Percentiles rank a stretch among this genome's conserved stretches.
phyloP scores from a whole-genome alignment of 2,113 vertebrate genomes.

The Centropristis striata region DNA sequence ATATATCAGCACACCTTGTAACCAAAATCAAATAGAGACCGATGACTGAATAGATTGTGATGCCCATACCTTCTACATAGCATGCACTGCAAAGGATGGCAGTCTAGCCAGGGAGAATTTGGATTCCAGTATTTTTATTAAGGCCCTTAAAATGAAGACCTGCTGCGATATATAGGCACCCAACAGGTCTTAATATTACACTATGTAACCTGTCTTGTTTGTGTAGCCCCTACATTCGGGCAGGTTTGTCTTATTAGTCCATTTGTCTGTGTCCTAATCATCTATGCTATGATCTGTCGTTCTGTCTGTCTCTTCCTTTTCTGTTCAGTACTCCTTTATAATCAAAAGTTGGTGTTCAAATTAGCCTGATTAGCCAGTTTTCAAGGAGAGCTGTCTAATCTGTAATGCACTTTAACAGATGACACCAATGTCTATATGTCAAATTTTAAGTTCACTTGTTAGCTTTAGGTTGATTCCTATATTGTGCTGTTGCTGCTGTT shows the following conservation, averaged over 20 bases:
- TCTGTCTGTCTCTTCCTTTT: constrained; percentile 41
- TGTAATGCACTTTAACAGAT: constrained; percentile 62
- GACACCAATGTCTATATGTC: constrained; percentile 15
- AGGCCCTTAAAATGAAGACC: constrained; percentile 13
- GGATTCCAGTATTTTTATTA: constrained; percentile 4
- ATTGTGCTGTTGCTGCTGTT: neutral
- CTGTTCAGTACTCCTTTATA: neutral
- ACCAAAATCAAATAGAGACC: constrained; percentile 33
- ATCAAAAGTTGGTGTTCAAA: constrained; percentile 23
- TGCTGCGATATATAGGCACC: constrained; percentile 1
- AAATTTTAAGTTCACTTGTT: neutral
- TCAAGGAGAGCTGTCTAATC: constrained; percentile 19
- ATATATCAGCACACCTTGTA: constrained; percentile 26
- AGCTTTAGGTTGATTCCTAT: neutral
- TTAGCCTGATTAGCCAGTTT: constrained; percentile 14
- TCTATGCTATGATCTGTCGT: constrained; percentile 44
- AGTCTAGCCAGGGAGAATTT: constrained; percentile 5
- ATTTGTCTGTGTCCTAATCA: constrained; percentile 45
- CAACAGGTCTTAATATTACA: constrained; percentile 17
- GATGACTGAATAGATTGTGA: constrained; percentile 8
- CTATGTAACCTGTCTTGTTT: constrained; percentile 45
- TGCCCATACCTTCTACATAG: constrained; percentile 25
- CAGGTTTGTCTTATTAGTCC: constrained; percentile 11
- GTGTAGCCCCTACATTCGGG: constrained; percentile 25
- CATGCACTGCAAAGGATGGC: constrained; percentile 33